Conservation (phyloP, 2,888 invertebrate genomes). For the Willowsia nigromaculata region DNA sequence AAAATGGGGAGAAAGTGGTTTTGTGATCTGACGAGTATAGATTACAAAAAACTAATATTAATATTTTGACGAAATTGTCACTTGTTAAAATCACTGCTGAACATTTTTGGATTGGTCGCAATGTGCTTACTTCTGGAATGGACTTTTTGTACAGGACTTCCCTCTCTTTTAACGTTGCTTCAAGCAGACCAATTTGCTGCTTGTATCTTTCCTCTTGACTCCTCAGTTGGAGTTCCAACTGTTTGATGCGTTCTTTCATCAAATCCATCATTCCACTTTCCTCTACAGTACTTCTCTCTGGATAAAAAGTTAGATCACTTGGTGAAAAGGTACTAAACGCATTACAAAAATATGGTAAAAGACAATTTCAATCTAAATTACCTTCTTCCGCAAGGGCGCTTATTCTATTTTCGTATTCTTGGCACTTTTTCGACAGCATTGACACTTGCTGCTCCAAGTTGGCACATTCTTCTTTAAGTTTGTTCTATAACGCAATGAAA, state of each 20-base stretch:
- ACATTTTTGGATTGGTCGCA: too few species aligned
- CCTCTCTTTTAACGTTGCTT: constrained; percentile 83
- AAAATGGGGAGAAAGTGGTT: constrained; percentile 65
- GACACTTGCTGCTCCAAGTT: constrained; percentile 76
- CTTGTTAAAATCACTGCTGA: too few species aligned
- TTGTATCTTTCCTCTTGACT: constrained; percentile 74
- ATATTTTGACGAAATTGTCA: too few species aligned
- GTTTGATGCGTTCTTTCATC: constrained; percentile 69
- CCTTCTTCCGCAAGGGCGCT: constrained; percentile 76
- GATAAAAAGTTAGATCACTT: neutral
- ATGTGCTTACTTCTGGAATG: constrained; percentile 67
- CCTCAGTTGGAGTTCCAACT: constrained; percentile 80
- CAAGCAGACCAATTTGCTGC: constrained; percentile 62
- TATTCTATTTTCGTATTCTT: constrained; percentile 76
- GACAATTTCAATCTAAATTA: neutral
- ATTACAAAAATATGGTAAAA: too few species aligned
- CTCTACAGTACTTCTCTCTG: constrained; percentile 75
- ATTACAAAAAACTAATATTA: neutral
- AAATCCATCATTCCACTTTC: constrained; percentile 73
- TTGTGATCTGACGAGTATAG: constrained; percentile 40
- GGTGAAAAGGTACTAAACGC: too few species aligned
- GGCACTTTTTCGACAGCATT: constrained; percentile 75
- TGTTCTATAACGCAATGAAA: constrained; percentile 43
- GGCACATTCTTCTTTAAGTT: constrained; percentile 74
- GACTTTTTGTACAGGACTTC: constrained; percentile 80